phyloP scores from a whole-genome alignment of 2,888 invertebrate genomes.

The Tillus elongatus region DNA sequence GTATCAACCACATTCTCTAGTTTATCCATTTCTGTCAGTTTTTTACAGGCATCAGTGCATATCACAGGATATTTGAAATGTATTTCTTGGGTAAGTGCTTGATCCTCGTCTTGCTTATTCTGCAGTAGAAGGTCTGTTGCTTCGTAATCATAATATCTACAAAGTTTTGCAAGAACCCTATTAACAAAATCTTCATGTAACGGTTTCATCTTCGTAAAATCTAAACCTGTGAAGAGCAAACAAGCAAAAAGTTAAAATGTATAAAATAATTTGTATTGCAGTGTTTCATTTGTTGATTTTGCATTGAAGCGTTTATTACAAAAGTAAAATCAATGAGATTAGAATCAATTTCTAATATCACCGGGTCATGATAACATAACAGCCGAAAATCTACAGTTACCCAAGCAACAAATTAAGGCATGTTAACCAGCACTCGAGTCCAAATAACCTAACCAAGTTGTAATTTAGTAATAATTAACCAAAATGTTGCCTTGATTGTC shows the following conservation, averaged over 20 bases:
- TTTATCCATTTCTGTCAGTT: slow-evolving; percentile 32
- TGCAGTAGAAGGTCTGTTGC: slow-evolving; percentile 8
- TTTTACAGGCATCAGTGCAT: slow-evolving; percentile 26
- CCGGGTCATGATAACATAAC: no score
- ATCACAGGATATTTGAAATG: slow-evolving; percentile 26
- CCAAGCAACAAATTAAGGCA: no score
- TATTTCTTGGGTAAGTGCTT: slow-evolving; percentile 10
- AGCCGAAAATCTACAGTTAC: no score
- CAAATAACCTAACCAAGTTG: no score
- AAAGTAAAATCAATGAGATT: no score
- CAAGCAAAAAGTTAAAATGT: slow-evolving; percentile 10
- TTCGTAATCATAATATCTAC: slow-evolving; percentile 21
- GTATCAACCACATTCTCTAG: slow-evolving; percentile 34
- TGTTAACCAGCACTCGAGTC: no score
- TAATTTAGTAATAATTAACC: no score
- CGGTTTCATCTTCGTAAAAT: slow-evolving; percentile 25
- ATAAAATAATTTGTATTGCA: slow-evolving; percentile 9
- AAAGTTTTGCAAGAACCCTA: slow-evolving; percentile 29
- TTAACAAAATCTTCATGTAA: slow-evolving; percentile 34
- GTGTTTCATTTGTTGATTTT: no score
- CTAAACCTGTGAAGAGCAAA: slow-evolving; percentile 17
- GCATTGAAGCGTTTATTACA: no score
- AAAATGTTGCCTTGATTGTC: no score
- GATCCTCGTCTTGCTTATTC: slow-evolving; percentile 11
- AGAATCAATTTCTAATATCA: no score